These are phyloP conservation scores for Falco peregrinus DNA, from an alignment of 2,797 vertebrate genomes.

Conservation along the genomic window DNA sequence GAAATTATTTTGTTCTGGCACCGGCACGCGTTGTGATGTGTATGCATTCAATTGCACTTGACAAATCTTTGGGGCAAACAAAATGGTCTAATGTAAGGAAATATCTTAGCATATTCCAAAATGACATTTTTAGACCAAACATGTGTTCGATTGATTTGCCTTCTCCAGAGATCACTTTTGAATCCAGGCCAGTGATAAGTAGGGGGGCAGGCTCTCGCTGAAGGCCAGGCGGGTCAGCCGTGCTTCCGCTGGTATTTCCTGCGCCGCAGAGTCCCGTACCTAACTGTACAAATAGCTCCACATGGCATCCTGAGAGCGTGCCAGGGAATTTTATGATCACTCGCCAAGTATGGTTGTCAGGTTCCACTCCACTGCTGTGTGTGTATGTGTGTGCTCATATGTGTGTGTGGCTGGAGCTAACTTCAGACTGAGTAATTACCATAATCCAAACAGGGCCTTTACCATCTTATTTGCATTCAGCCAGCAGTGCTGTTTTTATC, in stretches of 20 bases:
- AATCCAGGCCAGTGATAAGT: conserved; percentile 44
- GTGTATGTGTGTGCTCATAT: conserved; percentile 71
- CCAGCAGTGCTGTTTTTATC: conserved; percentile 80
- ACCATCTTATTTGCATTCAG: conserved; percentile 76
- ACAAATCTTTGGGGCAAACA: conserved; percentile 72
- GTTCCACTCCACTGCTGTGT: conserved; percentile 76
- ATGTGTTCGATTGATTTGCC: conserved; percentile 73
- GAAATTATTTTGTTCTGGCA: conserved; percentile 67
- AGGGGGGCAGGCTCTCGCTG: conserved; percentile 33
- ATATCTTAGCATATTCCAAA: conserved; percentile 70
- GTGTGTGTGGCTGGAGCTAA: conserved; percentile 81
- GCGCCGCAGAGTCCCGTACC: conserved; percentile 59
- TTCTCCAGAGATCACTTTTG: conserved; percentile 74
- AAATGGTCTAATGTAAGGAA: conserved; percentile 67
- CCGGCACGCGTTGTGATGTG: conserved; percentile 4
- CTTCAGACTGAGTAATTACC: conserved; percentile 86
- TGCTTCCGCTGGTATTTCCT: conserved; percentile 74
- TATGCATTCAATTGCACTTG: conserved; percentile 55
- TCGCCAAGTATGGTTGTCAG: conserved; percentile 81
- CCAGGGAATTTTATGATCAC: conserved; percentile 75
- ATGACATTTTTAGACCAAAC: conserved; percentile 74
- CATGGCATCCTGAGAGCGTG: conserved; percentile 64
- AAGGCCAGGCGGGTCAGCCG: conserved; percentile 63
- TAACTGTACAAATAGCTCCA: conserved; percentile 76
- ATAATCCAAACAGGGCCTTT: conserved; percentile 78